Evolutionary conservation across 2,888 invertebrate genomes (phyloP).

Genomic region (Marronus borbonicus): DNA sequence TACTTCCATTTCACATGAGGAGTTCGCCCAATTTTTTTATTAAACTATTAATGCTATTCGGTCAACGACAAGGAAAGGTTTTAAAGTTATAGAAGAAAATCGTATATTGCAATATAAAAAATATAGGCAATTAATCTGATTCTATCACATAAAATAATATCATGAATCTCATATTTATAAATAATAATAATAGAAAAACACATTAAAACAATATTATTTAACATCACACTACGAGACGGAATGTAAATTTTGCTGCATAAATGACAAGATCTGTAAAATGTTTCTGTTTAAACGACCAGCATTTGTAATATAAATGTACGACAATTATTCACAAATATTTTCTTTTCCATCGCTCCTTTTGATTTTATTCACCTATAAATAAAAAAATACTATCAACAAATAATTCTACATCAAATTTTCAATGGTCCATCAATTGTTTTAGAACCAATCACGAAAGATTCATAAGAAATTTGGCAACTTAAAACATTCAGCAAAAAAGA

Average conservation of each 20-base stretch:
- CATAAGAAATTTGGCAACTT: too few relatives aligned
- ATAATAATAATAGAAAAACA: neutral
- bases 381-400: neutral
- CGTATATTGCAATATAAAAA: slow-evolving; percentile 21
- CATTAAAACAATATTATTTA: neutral
- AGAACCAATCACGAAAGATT: too few relatives aligned
- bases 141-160: slow-evolving; percentile 36
- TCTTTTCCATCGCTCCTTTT: slow-evolving; percentile 51
- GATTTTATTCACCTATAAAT: slow-evolving; percentile 49
- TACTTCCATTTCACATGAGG: too few relatives aligned
- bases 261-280: too few relatives aligned
- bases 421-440: too few relatives aligned
- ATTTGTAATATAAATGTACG: neutral
- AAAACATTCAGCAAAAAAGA: too few relatives aligned
- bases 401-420: neutral
- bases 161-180: slow-evolving; percentile 11
- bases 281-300: slow-evolving; percentile 23
- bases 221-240: neutral
- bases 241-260: neutral
- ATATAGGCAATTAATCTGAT: neutral
- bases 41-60: too few relatives aligned
- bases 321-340: slow-evolving; percentile 37
- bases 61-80: too few relatives aligned
- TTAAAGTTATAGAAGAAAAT: too few relatives aligned
- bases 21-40: too few relatives aligned